Evolutionary conservation across 2,113 vertebrate species (phyloP), one percentile per base, ranked within the genome.

Genomic region (Calyptomena viridis): DNA sequence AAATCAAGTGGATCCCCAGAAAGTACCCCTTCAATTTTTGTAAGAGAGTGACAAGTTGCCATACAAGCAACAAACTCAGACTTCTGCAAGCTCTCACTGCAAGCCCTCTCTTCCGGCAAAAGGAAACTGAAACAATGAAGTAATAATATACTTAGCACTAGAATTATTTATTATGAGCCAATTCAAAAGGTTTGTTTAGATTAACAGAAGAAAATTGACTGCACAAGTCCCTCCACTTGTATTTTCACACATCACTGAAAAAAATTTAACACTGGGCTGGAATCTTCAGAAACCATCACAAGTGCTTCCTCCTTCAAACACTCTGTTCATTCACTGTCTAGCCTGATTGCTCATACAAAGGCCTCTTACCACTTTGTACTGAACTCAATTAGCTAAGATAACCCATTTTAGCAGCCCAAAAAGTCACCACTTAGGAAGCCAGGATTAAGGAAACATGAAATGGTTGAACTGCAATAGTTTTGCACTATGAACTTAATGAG

Each of bases 11-110:
- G 99, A 91, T 99, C 99, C 84, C 99, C 99, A 87, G 99, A 99
- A 88, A 99, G 98, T 28, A 99, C 97, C 39, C 99, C 99, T 87
- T 99, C 99, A 84, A 99, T 99, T 98, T 99, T 99, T 78, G 99
- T 99, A 58, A 99, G 99, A n/a, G 99, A 99, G 97, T 99, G 99
- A 97, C 99, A 99, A 68, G 99, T 98, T 95, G 99, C 99, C 99
- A 99, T 99, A 95, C 99, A 99, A 81, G 99, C 99, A 87, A 99
- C 98, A 97, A 99, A 99, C 90, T 98, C 98, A 35, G 99, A 98
- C 96, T 98, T 99, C 81, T 99, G 98, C 94, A 99, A 97, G 93
- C 96, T 98, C 91, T 99, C 98, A 82, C 98, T 99, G 96, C 98
- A 99, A 86, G 98, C 97, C 31, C 97, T 98, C 95, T 98, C 98